These are phyloP conservation scores for Megalonaias nervosa DNA, from an alignment of 1,140 invertebrate genomes.

Conservation along the genomic window DNA sequence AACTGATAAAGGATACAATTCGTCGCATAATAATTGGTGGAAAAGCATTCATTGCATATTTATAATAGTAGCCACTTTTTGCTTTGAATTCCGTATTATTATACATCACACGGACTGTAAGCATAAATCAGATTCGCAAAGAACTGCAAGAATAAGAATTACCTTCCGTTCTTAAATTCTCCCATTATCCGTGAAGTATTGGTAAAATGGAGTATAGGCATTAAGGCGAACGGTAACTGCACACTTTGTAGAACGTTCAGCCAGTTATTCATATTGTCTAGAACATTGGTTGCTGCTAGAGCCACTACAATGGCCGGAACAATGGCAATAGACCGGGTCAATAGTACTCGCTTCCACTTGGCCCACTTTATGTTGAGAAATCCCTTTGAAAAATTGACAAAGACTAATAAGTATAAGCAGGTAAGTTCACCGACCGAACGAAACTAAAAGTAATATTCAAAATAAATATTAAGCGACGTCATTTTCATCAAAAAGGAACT, in stretches of 20 bases:
- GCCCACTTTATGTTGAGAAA: constrained; percentile 91
- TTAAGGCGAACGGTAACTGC: constrained; percentile 79
- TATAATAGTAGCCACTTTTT: background rate
- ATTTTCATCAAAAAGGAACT: too few species aligned
- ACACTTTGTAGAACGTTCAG: constrained; percentile 91
- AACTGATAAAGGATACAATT: background rate
- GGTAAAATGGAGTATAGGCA: constrained; percentile 91
- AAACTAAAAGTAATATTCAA: too few species aligned
- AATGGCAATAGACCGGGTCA: constrained; percentile 90
- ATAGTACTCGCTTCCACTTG: constrained; percentile 88
- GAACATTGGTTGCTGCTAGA: constrained; percentile 80
- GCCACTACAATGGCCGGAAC: constrained; percentile 88
- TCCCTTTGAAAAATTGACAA: constrained; percentile 74
- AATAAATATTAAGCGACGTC: too few species aligned
- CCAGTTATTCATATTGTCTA: constrained; percentile 89
- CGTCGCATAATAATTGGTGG: too few species aligned
- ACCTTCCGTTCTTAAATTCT: constrained; percentile 65
- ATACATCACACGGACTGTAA: background rate
- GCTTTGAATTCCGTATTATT: background rate
- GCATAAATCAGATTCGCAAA: background rate
- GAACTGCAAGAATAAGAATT: background rate
- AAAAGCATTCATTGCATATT: background rate
- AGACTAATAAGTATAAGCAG: too few species aligned
- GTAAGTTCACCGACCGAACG: too few species aligned
- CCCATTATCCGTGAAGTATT: constrained; percentile 85